phyloP scores from a whole-genome alignment of 2,797 vertebrate species.

The Glyptemys insculpta region DNA sequence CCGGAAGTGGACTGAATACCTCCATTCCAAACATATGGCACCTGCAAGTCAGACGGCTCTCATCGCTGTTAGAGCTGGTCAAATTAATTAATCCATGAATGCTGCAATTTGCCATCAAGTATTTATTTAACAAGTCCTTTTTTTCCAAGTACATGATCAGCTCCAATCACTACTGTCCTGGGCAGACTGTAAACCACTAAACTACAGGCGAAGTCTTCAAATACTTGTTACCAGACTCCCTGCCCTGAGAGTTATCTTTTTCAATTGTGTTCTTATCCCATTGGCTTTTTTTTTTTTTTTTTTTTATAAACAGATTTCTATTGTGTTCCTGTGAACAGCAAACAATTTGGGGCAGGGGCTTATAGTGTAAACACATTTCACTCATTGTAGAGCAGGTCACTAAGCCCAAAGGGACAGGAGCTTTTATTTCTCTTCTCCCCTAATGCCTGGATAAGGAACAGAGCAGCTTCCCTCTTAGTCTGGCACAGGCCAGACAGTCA shows the following conservation, averaged over 20 bases:
- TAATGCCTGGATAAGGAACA: background rate
- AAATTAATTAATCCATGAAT: background rate
- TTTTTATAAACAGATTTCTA: background rate
- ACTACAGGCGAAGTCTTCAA: constrained; percentile 15
- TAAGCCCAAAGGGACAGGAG: background rate
- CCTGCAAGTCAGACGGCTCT: constrained; percentile 15
- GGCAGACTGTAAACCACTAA: background rate
- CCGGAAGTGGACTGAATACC: background rate
- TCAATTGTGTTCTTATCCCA: background rate
- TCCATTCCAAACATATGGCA: constrained; percentile 26
- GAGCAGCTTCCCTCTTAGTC: background rate
- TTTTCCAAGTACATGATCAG: constrained; percentile 21
- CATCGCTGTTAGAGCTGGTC: accelerated
- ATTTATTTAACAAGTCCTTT: constrained; percentile 41
- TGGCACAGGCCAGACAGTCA: background rate
- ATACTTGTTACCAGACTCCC: background rate
- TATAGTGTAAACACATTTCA: background rate
- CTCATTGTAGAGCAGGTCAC: background rate
- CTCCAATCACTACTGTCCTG: background rate
- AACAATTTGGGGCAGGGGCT: background rate
- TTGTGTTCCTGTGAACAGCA: background rate
- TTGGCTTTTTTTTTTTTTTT: background rate
- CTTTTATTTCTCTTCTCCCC: background rate
- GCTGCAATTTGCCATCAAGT: constrained; percentile 28
- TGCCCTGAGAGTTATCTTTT: background rate